A percentile compares a stretch with the other conserved stretches of the same genome.
phyloP scores from a whole-genome alignment of 2,888 invertebrate species.

The Brenthis ino region DNA sequence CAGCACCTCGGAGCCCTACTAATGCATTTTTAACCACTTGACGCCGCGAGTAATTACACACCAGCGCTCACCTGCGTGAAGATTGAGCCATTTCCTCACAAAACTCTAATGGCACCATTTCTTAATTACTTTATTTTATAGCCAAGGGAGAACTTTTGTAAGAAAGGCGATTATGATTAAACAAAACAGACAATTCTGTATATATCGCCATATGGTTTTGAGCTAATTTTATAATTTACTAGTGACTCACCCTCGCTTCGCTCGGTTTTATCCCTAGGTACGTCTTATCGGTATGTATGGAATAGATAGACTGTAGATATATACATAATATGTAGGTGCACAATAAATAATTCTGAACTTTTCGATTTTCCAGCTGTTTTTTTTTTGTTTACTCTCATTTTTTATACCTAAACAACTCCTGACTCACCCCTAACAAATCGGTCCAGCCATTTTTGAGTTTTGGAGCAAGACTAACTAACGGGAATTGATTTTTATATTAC shows the following conservation, averaged over 20 bases:
- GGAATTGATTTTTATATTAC: too few relatives aligned
- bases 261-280: neutral
- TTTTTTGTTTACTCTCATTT: too few relatives aligned
- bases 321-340: too few relatives aligned
- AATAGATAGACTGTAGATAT: too few relatives aligned
- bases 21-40: slow-evolving; percentile 63
- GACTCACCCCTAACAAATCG: too few relatives aligned
- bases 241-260: neutral
- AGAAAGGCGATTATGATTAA: neutral
- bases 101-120: slow-evolving; percentile 23
- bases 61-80: slow-evolving; percentile 28
- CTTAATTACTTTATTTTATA: slow-evolving; percentile 20
- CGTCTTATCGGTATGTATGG: too few relatives aligned
- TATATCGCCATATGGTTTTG: neutral
- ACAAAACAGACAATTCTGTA: neutral
- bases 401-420: too few relatives aligned
- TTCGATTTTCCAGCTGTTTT: too few relatives aligned
- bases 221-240: neutral
- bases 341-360: too few relatives aligned
- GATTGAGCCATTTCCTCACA: slow-evolving; percentile 30
- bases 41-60: slow-evolving; percentile 47
- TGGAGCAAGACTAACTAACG: too few relatives aligned
- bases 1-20: slow-evolving; percentile 34
- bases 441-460: too few relatives aligned
- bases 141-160: slow-evolving; percentile 10